Percentiles rank a stretch among this genome's conserved stretches.
Conservation (phyloP, 1,140 invertebrate species). For the Ceratosolen fusciceps region DNA sequence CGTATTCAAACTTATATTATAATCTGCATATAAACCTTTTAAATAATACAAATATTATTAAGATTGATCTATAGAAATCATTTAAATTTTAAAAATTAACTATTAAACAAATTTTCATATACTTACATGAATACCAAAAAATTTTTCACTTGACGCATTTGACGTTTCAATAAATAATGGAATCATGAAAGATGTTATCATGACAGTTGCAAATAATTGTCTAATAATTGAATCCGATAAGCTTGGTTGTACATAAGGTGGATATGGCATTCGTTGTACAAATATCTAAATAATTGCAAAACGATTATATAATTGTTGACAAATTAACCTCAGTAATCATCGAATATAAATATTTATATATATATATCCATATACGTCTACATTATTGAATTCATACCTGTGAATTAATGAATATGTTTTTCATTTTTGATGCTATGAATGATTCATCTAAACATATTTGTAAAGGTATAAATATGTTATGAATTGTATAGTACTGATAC, state of each 20-base stretch:
- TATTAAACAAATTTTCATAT: too few relatives aligned
- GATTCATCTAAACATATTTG: slow-evolving; percentile 63
- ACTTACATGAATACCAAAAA: slow-evolving; percentile 66
- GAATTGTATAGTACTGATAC: background rate
- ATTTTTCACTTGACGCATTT: slow-evolving; percentile 65
- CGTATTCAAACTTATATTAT: too few relatives aligned
- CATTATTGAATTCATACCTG: slow-evolving; percentile 45
- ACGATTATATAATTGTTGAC: background rate
- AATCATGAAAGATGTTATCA: slow-evolving; percentile 60
- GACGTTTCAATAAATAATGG: slow-evolving; percentile 59
- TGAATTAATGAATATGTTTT: slow-evolving; percentile 32
- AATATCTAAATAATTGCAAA: slow-evolving; percentile 55
- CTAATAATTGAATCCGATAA: slow-evolving; percentile 52
- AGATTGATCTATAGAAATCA: too few relatives aligned
- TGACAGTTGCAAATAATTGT: slow-evolving; percentile 54
- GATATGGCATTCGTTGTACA: slow-evolving; percentile 67
- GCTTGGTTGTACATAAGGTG: slow-evolving; percentile 59
- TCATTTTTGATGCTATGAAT: slow-evolving; percentile 53
- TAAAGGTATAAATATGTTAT: slow-evolving; percentile 52
- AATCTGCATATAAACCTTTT: too few relatives aligned
- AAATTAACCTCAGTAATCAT: background rate
- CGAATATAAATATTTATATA: background rate
- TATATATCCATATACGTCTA: background rate
- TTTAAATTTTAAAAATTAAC: too few relatives aligned
- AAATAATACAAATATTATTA: too few relatives aligned